Evolutionary conservation across 2,888 invertebrate species (phyloP).

Genomic region (Ochropacha duplaris): DNA sequence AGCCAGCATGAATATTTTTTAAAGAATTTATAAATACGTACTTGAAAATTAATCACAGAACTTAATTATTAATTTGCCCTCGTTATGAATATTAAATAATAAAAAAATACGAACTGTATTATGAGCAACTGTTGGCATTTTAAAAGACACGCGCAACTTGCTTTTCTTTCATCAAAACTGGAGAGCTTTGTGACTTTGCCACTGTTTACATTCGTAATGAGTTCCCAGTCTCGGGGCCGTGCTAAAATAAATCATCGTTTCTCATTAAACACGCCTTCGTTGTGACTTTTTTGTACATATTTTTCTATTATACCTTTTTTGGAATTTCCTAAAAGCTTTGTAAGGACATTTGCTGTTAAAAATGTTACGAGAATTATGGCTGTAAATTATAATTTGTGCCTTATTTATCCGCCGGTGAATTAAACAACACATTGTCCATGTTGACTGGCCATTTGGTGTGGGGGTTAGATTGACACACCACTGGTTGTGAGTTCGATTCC

Average conservation of each 20-base stretch:
- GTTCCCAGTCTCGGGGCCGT: background rate
- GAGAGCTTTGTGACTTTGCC: background rate
- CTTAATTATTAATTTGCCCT: too few relatives aligned
- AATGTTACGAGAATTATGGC: background rate
- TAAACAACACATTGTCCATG: background rate
- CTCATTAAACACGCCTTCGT: background rate
- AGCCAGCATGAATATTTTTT: too few relatives aligned
- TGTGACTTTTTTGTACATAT: background rate
- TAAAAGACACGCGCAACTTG: background rate
- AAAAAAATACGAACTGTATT: background rate
- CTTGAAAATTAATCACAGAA: too few relatives aligned
- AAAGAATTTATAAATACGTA: too few relatives aligned
- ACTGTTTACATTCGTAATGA: conserved; percentile 1
- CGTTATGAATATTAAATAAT: background rate
- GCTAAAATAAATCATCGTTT: background rate
- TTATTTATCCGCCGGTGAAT: conserved; percentile 5
- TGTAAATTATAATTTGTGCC: conserved; percentile 3
- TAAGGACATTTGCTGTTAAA: background rate
- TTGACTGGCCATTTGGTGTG: too few relatives aligned
- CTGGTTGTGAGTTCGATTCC: too few relatives aligned
- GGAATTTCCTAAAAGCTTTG: background rate
- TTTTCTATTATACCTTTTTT: background rate
- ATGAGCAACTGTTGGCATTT: background rate
- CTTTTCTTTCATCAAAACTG: background rate
- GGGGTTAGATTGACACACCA: too few relatives aligned